A percentile compares a stretch with the other conserved stretches of the same genome.
phyloP scores from a whole-genome alignment of 2,797 vertebrate genomes.

The Platyrinchus mystaceus region DNA sequence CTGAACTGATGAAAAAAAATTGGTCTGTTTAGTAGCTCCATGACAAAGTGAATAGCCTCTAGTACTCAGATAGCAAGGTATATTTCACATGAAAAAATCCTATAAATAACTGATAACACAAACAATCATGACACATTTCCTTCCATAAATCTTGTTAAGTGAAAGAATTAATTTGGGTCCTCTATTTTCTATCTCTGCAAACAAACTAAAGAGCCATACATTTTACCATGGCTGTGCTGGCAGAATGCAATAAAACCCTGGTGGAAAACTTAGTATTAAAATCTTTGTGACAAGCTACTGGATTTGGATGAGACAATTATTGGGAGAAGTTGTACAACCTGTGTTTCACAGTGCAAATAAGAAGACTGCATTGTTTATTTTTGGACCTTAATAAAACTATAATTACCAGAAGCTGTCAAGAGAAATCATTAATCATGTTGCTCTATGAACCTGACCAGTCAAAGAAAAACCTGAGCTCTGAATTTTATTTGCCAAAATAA shows the following conservation, averaged over 20 bases:
- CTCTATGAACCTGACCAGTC: neutral
- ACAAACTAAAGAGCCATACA: neutral
- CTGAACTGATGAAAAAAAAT: neutral
- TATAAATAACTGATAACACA: neutral
- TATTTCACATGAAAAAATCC: neutral
- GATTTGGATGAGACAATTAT: conserved; percentile 12
- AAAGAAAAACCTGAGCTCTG: neutral
- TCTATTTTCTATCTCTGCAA: neutral
- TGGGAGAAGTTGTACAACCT: neutral
- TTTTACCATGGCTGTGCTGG: neutral
- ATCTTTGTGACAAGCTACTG: neutral
- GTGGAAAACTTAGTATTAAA: neutral
- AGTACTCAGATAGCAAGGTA: neutral
- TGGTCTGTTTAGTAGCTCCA: neutral
- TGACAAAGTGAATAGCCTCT: neutral
- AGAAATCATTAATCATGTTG: neutral
- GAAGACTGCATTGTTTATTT: neutral
- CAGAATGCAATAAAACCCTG: neutral
- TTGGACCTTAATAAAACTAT: conserved; percentile 11
- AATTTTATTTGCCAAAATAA: conserved; percentile 25
- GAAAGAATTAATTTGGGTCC: neutral
- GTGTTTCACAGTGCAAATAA: neutral
- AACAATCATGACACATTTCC: neutral
- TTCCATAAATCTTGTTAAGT: neutral
- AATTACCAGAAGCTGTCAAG: conserved; percentile 8